A percentile compares a stretch with the other conserved stretches of the same genome.
Evolutionary conservation across 2,888 invertebrate species (phyloP).

Genomic region (Agonopterix arenella): DNA sequence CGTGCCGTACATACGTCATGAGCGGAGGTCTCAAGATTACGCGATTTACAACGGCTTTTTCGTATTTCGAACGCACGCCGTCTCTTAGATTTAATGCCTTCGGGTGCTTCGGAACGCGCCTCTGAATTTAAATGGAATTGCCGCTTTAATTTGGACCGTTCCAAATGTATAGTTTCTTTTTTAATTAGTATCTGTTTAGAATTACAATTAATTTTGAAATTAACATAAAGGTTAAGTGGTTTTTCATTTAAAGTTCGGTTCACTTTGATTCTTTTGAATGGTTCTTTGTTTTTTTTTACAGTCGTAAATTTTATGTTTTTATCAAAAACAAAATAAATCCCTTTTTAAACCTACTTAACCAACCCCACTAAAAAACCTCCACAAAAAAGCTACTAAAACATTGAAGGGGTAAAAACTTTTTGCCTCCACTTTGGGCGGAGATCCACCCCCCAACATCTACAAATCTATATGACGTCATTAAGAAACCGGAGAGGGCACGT

Average conservation of each 20-base stretch:
- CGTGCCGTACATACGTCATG: slow-evolving; percentile 72
- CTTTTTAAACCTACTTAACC: too few species aligned
- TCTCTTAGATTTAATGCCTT: slow-evolving; percentile 56
- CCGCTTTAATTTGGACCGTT: slow-evolving; percentile 29
- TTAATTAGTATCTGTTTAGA: slow-evolving; percentile 7
- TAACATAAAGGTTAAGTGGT: not conserved
- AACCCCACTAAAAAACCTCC: not conserved
- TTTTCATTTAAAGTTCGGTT: too few species aligned
- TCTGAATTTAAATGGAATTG: slow-evolving; percentile 62
- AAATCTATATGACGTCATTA: slow-evolving; percentile 74
- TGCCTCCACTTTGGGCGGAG: slow-evolving; percentile 33
- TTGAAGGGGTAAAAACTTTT: slow-evolving; percentile 59
- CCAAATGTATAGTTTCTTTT: slow-evolving; percentile 46
- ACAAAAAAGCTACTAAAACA: slow-evolving; percentile 44
- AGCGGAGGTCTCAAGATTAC: slow-evolving; percentile 71
- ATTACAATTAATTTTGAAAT: not conserved
- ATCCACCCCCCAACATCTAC: slow-evolving; percentile 54
- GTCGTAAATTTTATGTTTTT: too few species aligned
- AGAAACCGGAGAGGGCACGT: slow-evolving; percentile 64
- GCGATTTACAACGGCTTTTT: slow-evolving; percentile 70
- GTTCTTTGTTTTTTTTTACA: too few species aligned
- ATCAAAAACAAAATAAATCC: too few species aligned
- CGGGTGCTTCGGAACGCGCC: slow-evolving; percentile 34
- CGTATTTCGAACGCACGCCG: slow-evolving; percentile 57
- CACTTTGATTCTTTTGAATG: too few species aligned